phyloP scores from a whole-genome alignment of 2,113 vertebrate genomes.

The Xiphophorus maculatus region DNA sequence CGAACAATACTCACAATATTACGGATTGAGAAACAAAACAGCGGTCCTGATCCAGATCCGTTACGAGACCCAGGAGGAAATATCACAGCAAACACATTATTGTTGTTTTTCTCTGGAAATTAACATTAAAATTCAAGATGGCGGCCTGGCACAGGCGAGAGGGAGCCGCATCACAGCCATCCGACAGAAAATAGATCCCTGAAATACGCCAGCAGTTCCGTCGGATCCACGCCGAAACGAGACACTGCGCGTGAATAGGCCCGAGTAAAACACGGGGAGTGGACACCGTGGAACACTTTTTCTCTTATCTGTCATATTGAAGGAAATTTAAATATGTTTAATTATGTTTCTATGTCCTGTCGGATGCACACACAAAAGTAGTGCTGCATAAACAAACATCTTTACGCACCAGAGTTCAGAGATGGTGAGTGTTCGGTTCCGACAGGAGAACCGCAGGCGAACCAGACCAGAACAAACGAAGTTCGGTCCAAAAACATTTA shows the following conservation, averaged over 20 bases:
- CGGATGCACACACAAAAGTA: slow-evolving; percentile 78
- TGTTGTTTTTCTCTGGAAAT: slow-evolving; percentile 76
- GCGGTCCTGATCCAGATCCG: slow-evolving; percentile 43
- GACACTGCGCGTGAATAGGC: not conserved
- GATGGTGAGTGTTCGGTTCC: not conserved
- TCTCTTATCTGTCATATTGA: too few species aligned
- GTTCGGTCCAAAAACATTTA: not conserved
- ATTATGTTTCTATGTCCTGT: slow-evolving; percentile 56
- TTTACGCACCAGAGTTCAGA: slow-evolving; percentile 57
- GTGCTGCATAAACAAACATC: slow-evolving; percentile 78
- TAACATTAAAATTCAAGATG: slow-evolving; percentile 88
- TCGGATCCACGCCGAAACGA: not conserved
- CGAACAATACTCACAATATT: slow-evolving; percentile 69
- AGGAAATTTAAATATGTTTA: not conserved
- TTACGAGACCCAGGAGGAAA: slow-evolving; percentile 57
- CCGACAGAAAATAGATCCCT: slow-evolving; percentile 76
- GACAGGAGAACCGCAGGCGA: slow-evolving; percentile 1
- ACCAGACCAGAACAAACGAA: not conserved
- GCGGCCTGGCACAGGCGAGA: slow-evolving; percentile 71
- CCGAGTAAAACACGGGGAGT: rapidly evolving
- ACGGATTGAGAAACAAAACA: slow-evolving; percentile 12
- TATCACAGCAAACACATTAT: slow-evolving; percentile 77
- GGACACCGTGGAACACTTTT: not conserved
- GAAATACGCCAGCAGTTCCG: slow-evolving; percentile 33
- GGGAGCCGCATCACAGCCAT: slow-evolving; percentile 75